phyloP scores from a whole-genome alignment of 2,888 invertebrate genomes.

The Leucoma salicis region DNA sequence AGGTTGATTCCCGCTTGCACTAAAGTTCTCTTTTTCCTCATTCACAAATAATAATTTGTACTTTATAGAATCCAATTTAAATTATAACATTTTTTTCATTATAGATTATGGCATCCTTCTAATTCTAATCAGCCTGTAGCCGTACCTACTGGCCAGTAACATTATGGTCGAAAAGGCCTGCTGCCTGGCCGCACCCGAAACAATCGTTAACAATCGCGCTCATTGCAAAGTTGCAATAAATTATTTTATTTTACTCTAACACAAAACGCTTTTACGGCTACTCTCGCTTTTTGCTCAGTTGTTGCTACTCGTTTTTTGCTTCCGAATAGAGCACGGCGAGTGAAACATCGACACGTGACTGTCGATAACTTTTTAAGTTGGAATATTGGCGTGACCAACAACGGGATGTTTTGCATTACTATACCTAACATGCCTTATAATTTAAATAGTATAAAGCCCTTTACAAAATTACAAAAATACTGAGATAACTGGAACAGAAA shows the following conservation, averaged over 20 bases:
- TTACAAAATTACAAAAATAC: too few species aligned
- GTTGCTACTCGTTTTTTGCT: constrained; percentile 66
- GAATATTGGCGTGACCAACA: constrained; percentile 15
- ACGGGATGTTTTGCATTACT: not conserved
- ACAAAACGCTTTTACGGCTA: constrained; percentile 54
- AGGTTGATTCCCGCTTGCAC: too few species aligned
- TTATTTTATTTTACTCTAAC: constrained; percentile 51
- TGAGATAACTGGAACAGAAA: too few species aligned
- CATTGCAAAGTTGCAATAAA: constrained; percentile 55
- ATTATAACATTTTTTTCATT: too few species aligned
- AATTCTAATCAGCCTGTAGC: constrained; percentile 25
- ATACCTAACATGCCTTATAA: too few species aligned
- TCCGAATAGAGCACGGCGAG: constrained; percentile 39
- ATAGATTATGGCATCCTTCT: not conserved
- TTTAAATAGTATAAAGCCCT: too few species aligned
- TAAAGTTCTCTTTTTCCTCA: too few species aligned
- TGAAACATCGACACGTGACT: constrained; percentile 68
- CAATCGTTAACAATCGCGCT: constrained; percentile 19
- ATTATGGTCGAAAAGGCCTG: constrained; percentile 33
- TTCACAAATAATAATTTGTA: too few species aligned
- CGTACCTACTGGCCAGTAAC: constrained; percentile 43
- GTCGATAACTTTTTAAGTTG: constrained; percentile 44
- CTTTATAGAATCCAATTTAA: too few species aligned
- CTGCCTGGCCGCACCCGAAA: constrained; percentile 34
- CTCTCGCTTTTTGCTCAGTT: constrained; percentile 70